These are phyloP conservation scores for Nilaparvata lugens DNA, from an alignment of 1,140 invertebrate species.

Conservation along the genomic window DNA sequence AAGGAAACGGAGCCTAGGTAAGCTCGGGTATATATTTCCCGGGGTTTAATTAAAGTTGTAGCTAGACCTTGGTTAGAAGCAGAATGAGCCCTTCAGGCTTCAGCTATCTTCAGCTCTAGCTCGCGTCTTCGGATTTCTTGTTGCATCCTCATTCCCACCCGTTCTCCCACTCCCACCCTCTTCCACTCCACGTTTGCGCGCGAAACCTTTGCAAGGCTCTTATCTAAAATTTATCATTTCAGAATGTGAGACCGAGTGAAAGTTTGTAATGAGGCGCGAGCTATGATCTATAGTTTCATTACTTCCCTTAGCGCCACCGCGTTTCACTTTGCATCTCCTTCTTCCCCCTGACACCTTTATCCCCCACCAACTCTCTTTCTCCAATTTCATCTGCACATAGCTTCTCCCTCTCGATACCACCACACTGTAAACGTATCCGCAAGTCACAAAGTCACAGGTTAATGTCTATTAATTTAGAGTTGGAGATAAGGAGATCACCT, in stretches of 20 bases:
- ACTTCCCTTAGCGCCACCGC: neutral
- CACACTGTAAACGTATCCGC: too few relatives aligned
- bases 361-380: neutral
- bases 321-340: neutral
- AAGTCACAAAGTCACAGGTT: too few relatives aligned
- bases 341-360: neutral
- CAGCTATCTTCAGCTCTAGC: neutral
- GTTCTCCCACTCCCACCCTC: neutral
- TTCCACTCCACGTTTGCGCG: neutral
- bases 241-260: slow-evolving; percentile 3
- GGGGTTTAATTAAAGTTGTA: slow-evolving; percentile 1
- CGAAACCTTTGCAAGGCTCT: neutral
- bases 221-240: slow-evolving; percentile 6
- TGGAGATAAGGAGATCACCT: too few relatives aligned
- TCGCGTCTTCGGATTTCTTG: neutral
- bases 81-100: neutral
- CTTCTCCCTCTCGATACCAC: too few relatives aligned
- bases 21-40: slow-evolving; percentile 5
- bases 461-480: too few relatives aligned
- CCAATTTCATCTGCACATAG: too few relatives aligned
- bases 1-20: neutral
- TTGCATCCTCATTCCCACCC: neutral
- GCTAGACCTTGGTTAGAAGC: neutral
- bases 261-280: slow-evolving; percentile 1
- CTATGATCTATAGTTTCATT: slow-evolving; percentile 3